Evolutionary conservation across 2,888 invertebrate species (phyloP).

Genomic region (Acleris sparsana): DNA sequence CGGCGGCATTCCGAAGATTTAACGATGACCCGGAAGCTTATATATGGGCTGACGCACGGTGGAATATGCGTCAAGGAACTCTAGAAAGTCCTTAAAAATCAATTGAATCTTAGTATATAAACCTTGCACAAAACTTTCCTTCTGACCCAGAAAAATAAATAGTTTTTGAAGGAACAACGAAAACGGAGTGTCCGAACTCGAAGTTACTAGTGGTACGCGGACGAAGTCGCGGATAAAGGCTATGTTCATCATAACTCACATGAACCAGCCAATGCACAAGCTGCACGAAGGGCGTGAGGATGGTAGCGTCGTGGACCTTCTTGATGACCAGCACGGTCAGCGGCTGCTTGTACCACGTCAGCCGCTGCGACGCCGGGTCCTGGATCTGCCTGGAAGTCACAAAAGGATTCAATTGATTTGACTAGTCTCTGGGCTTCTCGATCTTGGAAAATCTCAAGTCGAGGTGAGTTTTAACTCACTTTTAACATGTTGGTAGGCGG

Average conservation of each 20-base stretch:
- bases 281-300: conserved; percentile 95
- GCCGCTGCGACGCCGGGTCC: conserved; percentile 97
- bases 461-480: too few species aligned
- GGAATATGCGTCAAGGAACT: neutral
- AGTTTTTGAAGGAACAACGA: too few species aligned
- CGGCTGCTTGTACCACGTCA: conserved; percentile 98
- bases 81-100: neutral
- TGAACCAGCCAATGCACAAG: conserved; percentile 96
- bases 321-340: conserved; percentile 98
- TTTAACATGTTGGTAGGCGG: too few species aligned
- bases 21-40: conserved; percentile 25
- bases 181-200: too few species aligned
- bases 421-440: too few species aligned
- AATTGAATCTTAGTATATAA: too few species aligned
- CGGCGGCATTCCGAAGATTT: conserved; percentile 16
- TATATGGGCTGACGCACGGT: conserved; percentile 6
- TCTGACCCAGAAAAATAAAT: too few species aligned
- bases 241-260: conserved; percentile 77
- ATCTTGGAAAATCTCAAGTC: too few species aligned
- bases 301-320: conserved; percentile 95
- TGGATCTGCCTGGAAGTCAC: conserved; percentile 92
- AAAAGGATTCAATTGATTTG: neutral
- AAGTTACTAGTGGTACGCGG: too few species aligned
- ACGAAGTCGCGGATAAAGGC: too few species aligned
- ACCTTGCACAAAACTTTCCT: too few species aligned